These are phyloP conservation scores for Stomatorhinus ivindoensis DNA, from an alignment of 2,113 vertebrate species.

Conservation along the genomic window DNA sequence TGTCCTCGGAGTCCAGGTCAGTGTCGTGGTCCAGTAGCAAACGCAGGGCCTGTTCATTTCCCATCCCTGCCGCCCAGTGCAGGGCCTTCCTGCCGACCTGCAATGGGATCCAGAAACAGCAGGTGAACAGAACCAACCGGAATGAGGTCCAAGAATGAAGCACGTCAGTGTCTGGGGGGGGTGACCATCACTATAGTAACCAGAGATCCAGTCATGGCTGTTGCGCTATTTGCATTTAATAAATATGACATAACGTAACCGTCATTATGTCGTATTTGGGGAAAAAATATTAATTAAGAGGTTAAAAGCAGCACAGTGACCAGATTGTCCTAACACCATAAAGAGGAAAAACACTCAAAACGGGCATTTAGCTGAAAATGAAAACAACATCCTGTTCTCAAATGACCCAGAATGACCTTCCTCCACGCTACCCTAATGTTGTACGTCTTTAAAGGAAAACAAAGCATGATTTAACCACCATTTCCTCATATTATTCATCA, in stretches of 20 bases:
- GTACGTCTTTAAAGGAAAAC: neutral
- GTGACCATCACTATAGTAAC: neutral
- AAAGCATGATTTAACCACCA: neutral
- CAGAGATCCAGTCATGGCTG: neutral
- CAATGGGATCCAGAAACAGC: conserved; percentile 15
- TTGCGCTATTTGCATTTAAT: neutral
- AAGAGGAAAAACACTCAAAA: neutral
- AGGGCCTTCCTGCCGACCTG: conserved; percentile 73
- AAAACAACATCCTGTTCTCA: conserved; percentile 26
- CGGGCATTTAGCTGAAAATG: conserved; percentile 18
- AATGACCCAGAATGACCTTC: conserved; percentile 10
- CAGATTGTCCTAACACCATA: neutral
- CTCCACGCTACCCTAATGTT: conserved; percentile 15
- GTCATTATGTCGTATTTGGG: neutral
- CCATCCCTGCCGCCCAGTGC: conserved; percentile 78
- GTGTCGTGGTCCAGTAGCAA: conserved; percentile 69
- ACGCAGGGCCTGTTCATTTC: conserved; percentile 65
- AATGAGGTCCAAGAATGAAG: neutral
- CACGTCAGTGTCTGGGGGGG: neutral
- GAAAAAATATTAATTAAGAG: neutral
- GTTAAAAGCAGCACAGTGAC: neutral
- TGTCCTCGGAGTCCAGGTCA: conserved; percentile 67
- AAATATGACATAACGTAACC: neutral
- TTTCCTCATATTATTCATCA: neutral
- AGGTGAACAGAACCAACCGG: neutral